Base-by-base conservation (phyloP, 2,113 vertebrate genomes). In the Pachypanchax playfairii region DNA sequence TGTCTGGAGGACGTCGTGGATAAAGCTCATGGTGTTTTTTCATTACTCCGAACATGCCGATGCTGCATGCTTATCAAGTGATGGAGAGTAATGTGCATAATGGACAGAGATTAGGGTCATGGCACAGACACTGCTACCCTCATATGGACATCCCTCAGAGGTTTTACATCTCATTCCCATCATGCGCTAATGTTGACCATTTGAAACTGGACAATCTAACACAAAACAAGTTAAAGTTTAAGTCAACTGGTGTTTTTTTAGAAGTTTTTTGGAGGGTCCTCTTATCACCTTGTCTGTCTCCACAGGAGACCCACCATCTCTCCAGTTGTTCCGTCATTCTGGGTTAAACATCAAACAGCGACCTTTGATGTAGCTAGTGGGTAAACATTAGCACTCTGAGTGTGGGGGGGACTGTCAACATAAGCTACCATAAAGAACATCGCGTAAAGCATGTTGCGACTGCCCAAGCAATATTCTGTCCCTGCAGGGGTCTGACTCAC, bases 351-450 rank as follows among this genome's bases (percentile, higher is more conserved):
- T 89, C 84, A 90, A 86, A 77, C 70, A 59, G 46, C 11, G 72
- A 88, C 89, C 85, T 89, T 90, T 91, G 86, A 56, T 77, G 71
- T 80, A n/a, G 18, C 1, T 90, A 88, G 85, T 91, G 81, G 83
- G 65, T 82, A 92, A 91, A 91, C 83, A 89, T 49, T 36, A 64
- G 62, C 64, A 29, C 56, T 76, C 64, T 78, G 70, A n/a, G n/a
- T n/a, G n/a, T n/a, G n/a, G n/a, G n/a, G 57, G 79, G 65, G 68
- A 84, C 80, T 70, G 74, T 87, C 83, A 87, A 86, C 84, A 89
- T 70, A 55, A 50, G 62, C 75, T 55, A 35, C 56, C 69, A 65
- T 49, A 64, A 49, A 76, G 65, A 82, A 78, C 69, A 63, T 58
- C 63, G 35, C 42, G 29, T 53, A 51, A 44, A 71, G 55, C 76